phyloP scores from a whole-genome alignment of 2,113 vertebrate genomes.

The Panthera tigris region DNA sequence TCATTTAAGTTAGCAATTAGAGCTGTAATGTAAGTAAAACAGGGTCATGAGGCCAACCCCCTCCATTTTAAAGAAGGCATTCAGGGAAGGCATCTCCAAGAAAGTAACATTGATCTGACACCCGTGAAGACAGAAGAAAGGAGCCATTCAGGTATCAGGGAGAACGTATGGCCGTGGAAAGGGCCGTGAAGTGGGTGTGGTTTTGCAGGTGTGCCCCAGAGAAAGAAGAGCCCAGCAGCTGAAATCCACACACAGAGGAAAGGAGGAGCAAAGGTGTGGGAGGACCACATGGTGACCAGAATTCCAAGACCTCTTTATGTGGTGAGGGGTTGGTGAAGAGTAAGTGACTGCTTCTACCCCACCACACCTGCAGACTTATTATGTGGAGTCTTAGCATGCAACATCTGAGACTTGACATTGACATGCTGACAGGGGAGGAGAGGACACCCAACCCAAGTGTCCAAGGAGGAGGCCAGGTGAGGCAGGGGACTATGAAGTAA shows the following conservation, averaged over 20 bases:
- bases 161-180: neutral
- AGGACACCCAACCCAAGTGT: neutral
- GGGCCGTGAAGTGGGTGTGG: neutral
- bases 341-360: rapidly evolving
- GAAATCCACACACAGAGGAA: neutral
- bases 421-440: too few relatives aligned
- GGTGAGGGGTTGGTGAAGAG: neutral
- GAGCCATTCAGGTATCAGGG: too few relatives aligned
- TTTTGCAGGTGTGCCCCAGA: neutral
- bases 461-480: neutral
- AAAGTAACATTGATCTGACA: neutral
- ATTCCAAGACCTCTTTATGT: rapidly evolving
- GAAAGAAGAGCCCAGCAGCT: neutral
- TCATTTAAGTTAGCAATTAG: neutral
- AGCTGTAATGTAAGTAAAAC: neutral
- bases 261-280: neutral
- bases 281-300: rapidly evolving
- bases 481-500: neutral
- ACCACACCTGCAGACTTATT: too few relatives aligned
- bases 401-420: neutral
- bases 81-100: neutral
- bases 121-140: neutral
- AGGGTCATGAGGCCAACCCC: neutral
- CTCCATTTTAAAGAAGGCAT: neutral
- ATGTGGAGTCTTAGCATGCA: neutral